Percentiles rank a stretch among this genome's conserved stretches.
phyloP scores from a whole-genome alignment of 2,888 invertebrate genomes.

The Drosophila paranaensis region DNA sequence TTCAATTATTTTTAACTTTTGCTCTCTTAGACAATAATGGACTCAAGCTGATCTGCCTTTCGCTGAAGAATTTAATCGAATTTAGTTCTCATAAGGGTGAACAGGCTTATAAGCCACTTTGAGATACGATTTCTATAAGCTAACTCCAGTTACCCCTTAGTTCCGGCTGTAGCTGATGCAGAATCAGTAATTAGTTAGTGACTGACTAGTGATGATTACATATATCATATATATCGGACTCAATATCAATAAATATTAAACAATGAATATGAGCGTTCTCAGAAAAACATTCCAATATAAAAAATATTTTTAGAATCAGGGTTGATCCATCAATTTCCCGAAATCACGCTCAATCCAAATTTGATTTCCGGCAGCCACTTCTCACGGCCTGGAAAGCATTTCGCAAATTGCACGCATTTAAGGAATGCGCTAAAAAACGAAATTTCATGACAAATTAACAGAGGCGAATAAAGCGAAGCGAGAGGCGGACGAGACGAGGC shows the following conservation, averaged over 20 bases:
- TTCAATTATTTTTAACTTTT: no score
- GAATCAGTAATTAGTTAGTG: background rate
- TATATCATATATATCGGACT: no score
- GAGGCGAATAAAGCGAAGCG: conserved; percentile 35
- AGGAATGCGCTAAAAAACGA: conserved; percentile 60
- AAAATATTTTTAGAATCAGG: background rate
- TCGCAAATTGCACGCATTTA: conserved; percentile 48
- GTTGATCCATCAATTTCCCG: background rate
- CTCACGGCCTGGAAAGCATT: conserved; percentile 18
- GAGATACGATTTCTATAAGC: no score
- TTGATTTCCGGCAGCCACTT: conserved; percentile 1
- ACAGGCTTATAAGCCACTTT: no score
- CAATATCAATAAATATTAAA: no score
- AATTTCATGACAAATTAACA: conserved; percentile 78
- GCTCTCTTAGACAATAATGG: no score
- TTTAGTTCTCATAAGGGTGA: no score
- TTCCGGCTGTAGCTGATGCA: no score
- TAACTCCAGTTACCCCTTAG: no score
- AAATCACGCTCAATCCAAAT: background rate
- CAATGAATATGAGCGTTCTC: background rate
- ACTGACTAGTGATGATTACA: background rate
- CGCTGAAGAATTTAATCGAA: no score
- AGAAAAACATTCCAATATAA: background rate
- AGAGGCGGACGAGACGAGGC: background rate
- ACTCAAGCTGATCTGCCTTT: no score